These are phyloP conservation scores for Drosophila leonis DNA, from an alignment of 2,888 invertebrate genomes.

Conservation along the genomic window DNA sequence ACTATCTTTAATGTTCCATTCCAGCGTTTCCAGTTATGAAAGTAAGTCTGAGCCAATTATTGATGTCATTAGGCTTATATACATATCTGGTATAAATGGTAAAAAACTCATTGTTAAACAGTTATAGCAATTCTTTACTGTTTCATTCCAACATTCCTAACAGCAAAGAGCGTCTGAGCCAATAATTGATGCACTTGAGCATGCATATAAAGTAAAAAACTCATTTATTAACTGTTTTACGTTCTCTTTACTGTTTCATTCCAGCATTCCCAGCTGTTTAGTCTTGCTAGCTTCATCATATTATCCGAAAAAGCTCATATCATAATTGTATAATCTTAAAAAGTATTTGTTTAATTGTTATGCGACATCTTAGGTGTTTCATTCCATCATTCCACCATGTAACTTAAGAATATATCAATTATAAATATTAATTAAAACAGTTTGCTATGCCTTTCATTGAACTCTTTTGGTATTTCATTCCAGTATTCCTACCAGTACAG, in stretches of 20 bases:
- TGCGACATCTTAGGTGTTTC: neutral
- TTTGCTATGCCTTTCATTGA: neutral
- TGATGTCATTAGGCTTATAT: too few relatives aligned
- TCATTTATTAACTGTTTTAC: neutral
- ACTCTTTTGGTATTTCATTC: conserved; percentile 6
- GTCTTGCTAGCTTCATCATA: too few relatives aligned
- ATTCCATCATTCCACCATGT: neutral
- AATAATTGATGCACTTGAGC: neutral
- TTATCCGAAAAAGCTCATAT: neutral
- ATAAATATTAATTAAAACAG: neutral
- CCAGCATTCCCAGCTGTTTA: neutral
- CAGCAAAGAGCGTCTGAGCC: neutral
- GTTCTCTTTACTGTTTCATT: neutral
- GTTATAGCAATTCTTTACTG: neutral
- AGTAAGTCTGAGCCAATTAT: too few relatives aligned
- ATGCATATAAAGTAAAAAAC: neutral
- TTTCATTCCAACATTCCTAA: neutral
- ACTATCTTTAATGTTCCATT: too few relatives aligned
- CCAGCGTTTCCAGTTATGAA: too few relatives aligned
- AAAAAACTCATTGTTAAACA: too few relatives aligned
- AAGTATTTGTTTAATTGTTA: neutral
- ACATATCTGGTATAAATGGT: too few relatives aligned
- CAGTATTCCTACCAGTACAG: neutral
- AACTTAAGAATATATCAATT: neutral
- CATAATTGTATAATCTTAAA: neutral